Percentiles rank a stretch among this genome's conserved stretches.
These are phyloP conservation scores for Chaetophractus vellerosus DNA, from an alignment of 2,797 vertebrate genomes.

Conservation along the genomic window DNA sequence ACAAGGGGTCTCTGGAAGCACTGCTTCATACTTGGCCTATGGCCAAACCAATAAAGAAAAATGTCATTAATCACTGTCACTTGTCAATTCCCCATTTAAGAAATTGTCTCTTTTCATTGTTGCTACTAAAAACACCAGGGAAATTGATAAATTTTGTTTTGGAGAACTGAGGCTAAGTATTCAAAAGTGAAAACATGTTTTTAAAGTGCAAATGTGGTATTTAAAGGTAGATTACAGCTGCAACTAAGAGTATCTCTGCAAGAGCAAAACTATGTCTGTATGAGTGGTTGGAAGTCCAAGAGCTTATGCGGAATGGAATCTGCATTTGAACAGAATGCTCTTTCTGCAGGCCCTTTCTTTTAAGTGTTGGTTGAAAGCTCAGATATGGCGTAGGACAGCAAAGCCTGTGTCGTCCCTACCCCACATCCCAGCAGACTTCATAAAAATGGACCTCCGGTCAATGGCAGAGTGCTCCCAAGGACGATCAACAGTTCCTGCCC, in stretches of 20 bases:
- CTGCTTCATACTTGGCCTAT: slow-evolving; percentile 72
- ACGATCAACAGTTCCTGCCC: background rate
- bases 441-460: background rate
- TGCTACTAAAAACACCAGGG: slow-evolving; percentile 76
- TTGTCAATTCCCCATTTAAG: slow-evolving; percentile 84
- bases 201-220: background rate
- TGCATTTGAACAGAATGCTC: background rate
- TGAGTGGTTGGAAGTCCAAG: background rate
- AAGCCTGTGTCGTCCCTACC: background rate
- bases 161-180: slow-evolving; percentile 58
- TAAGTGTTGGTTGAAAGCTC: background rate
- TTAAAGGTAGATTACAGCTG: slow-evolving; percentile 62
- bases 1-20: slow-evolving; percentile 72
- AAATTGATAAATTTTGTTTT: slow-evolving; percentile 80
- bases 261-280: background rate
- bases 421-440: background rate
- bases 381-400: background rate
- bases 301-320: background rate
- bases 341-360: background rate
- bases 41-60: slow-evolving; percentile 81
- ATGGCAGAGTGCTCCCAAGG: background rate
- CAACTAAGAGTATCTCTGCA: background rate
- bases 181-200: slow-evolving; percentile 41
- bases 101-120: slow-evolving; percentile 85
- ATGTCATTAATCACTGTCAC: slow-evolving; percentile 86